Base-by-base conservation (phyloP, 1,140 invertebrate species). In the Chlorops oryzae region DNA sequence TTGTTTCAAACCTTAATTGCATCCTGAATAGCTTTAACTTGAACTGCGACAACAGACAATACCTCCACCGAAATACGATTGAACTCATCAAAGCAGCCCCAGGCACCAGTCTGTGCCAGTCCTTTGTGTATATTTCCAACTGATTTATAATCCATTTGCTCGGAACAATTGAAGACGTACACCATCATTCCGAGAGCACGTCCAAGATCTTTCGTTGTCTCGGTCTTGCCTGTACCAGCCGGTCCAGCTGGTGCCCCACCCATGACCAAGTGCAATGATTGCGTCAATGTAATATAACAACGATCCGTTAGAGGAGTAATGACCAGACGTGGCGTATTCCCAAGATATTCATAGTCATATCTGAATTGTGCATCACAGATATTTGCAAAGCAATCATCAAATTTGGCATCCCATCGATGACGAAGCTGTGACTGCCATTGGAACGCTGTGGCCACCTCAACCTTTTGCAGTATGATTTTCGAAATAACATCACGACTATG, bases 91-190 rank as follows among this genome's bases (percentile, higher is more conserved):
- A 96, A 96, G 66, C 91, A 95, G 20, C 91, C 91, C 91, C 92
- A 96, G 6, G 90, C 88, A n/a, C 92, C 92, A 9, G 90, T 90
- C 73, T 94, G 90, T 3, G 90, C 83, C 20, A 96, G 73, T 13
- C 81, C 81, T 82, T 86, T 94, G 73, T 92, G 93, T 66, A 94
- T 94, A 70, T 91, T 92, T 28, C 87, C 90, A 61, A 88, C 86
- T 5, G 90, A 94, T 78, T 89, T 90, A 72, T 94, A 96, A 73
- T 96, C 92, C 91, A 96, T 94, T 78, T 95, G 91, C 70, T 96
- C 91, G 0, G 92, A 95, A 71, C 92, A 95, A 71, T 96, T 96
- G 74, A 95, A 96, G 0, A 96, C 92, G 60, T 94, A 94, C 0
- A 95, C 91, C 89, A 94, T 92, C 59, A 93, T 87, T 21, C 91